These are phyloP conservation scores for Oncorhynchus clarkii DNA, from an alignment of 2,113 vertebrate species.

Conservation along the genomic window DNA sequence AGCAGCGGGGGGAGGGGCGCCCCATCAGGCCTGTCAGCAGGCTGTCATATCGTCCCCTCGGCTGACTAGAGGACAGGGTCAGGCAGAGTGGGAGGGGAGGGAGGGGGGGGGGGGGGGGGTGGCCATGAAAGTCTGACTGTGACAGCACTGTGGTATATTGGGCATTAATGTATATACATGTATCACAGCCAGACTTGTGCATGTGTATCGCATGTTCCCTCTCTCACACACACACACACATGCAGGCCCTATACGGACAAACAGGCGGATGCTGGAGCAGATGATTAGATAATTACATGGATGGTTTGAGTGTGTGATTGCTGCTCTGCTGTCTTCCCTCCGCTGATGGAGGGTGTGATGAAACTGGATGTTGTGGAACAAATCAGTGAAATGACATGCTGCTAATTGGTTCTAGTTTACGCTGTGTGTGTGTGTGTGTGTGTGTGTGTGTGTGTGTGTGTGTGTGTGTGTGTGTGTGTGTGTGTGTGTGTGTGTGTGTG, in stretches of 20 bases:
- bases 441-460: not conserved
- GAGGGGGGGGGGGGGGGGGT: not conserved
- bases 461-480: conserved; percentile 1
- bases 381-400: too few relatives aligned
- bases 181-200: too few relatives aligned
- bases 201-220: not conserved
- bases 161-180: not conserved
- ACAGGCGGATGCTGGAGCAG: too few relatives aligned
- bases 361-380: not conserved
- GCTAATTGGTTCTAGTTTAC: too few relatives aligned
- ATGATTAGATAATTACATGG: too few relatives aligned
- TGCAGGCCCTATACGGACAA: too few relatives aligned
- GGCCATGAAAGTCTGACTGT: not conserved
- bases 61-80: not conserved
- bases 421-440: not conserved
- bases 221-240: too few relatives aligned
- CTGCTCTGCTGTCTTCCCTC: not conserved
- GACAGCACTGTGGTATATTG: not conserved
- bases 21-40: conserved; percentile 2
- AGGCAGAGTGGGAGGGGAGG: not conserved
- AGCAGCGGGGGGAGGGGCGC: not conserved
- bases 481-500: conserved; percentile 2
- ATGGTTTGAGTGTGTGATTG: too few relatives aligned
- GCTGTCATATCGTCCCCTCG: not conserved
- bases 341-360: not conserved